These are phyloP conservation scores for Drosophila emarginata DNA, from an alignment of 2,888 invertebrate species.

Conservation along the genomic window DNA sequence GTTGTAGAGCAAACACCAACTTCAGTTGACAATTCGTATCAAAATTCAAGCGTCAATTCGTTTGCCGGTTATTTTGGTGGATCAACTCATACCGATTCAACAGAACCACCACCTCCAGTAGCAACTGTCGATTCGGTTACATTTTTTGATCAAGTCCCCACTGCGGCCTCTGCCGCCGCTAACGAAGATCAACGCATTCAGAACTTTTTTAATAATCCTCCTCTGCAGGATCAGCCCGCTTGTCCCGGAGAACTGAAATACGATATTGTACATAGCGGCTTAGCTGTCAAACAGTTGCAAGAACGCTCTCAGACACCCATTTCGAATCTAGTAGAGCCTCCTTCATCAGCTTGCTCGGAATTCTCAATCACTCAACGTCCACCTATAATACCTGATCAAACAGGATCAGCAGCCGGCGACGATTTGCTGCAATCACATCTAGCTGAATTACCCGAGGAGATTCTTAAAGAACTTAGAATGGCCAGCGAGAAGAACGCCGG, in stretches of 20 bases:
- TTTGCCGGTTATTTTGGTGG: conserved; percentile 55
- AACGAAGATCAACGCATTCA: conserved; percentile 81
- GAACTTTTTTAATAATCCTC: conserved; percentile 82
- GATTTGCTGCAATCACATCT: conserved; percentile 49
- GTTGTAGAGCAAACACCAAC: conserved; percentile 26
- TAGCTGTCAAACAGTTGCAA: conserved; percentile 66
- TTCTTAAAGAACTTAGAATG: conserved; percentile 78
- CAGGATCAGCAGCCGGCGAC: conserved; percentile 15
- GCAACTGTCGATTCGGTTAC: conserved; percentile 35
- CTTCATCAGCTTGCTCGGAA: conserved; percentile 82
- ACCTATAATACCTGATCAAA: not conserved
- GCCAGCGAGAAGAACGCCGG: conserved; percentile 71
- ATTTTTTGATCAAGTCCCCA: conserved; percentile 55
- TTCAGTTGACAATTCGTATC: conserved; percentile 33
- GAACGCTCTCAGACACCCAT: conserved; percentile 78
- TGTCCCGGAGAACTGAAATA: conserved; percentile 80
- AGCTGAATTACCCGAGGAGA: conserved; percentile 79
- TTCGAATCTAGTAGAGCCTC: conserved; percentile 81
- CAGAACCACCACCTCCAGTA: conserved; percentile 5
- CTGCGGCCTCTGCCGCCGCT: conserved; percentile 47
- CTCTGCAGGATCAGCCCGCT: conserved; percentile 77
- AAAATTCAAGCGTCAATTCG: conserved; percentile 61
- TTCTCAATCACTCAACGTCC: conserved; percentile 63
- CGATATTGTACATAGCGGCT: conserved; percentile 80
- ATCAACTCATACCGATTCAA: conserved; percentile 18